Evolutionary conservation across 2,888 invertebrate genomes (phyloP), one percentile per base, ranked within the genome.

Genomic region (Blastobasis lacticolella): DNA sequence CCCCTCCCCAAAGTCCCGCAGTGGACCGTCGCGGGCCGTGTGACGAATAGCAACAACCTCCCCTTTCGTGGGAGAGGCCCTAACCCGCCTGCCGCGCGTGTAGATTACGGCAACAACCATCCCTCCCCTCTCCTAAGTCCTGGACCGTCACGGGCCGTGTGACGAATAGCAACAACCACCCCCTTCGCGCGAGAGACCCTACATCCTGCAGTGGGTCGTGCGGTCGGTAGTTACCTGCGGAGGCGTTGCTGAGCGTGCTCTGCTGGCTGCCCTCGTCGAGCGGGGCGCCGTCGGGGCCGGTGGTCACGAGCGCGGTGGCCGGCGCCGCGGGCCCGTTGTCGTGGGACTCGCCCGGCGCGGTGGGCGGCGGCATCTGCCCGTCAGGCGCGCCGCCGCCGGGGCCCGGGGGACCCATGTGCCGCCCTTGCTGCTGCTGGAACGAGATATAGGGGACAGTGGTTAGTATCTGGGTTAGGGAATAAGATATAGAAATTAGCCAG

Each of bases 191-290:
- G 9, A 6, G 40, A 9, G 4, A 2, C 6, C 40, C 40, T 40
- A 6, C 1, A 4, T 9, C 7, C 7, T 9, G 40, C 40, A 8
- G 40, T 40, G 7, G 6, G 6, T 4, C 4, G 9, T 40, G 40
- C 2, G 40, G 9, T 40, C 40, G 9, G 10, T n/a, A 42, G 6
- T 42, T 80, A 96, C 95, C 95, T 75, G 95, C 96, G 60, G 97
- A 97, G 55, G 97, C 96, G 84, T 96, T 97, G 53, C 96, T 96
- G 61, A 96, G 90, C 61, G 96, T 97, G 69, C 96, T 96, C 83
- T 97, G 96, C 79, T 97, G 97, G 67, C 95, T 95, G 67, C 94
- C 96, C 81, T 97, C 96, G 78, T 97, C 96, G 61, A 97, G 90
- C 46, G 94, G 93, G 59, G 95, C 91, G 54, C 96, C 96, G 86